Base-by-base conservation (phyloP, 1,140 invertebrate genomes). In the Uloborus diversus region DNA sequence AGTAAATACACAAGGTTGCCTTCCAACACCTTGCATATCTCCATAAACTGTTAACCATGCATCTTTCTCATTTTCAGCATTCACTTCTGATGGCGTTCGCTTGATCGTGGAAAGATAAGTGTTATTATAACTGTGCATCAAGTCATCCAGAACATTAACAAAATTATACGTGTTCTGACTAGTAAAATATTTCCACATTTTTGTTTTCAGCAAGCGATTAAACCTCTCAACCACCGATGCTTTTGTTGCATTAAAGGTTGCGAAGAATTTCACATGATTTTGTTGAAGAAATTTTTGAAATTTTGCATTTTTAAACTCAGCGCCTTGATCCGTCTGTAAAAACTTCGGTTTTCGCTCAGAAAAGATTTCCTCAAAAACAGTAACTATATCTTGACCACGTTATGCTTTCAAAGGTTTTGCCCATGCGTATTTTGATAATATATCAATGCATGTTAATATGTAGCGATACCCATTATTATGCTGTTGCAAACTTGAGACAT, bases 191-290 rank as follows among this genome's bases (percentile, higher is more conserved):
- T 84, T 85, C 80, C 83, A 89, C 80, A 89, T 85, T 82, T 84
- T 86, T 23, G 65, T 81, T 85, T 88, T 89, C 57, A 89, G 75
- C 30, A 87, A 89, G 79, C 86, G 81, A 83, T 87, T 88, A 61
- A 88, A 87, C 73, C 88, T 56, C 84, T 89, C 88, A 35, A 86
- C 85, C 56, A 88, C 85, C n/a, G 85, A 84, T 20, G 86, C 87
- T 85, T 89, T 90, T 57, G 85, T 84, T 42, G 81, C 82, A 65
- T 83, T 85, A 83, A 84, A 87, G 27, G 86, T 87, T 2, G 82
- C 86, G 81, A 87, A 89, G 79, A 87, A 83, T 80, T 88, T 85
- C 47, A 89, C 86, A 23, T 83, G 80, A 84, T 84, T 30, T 85
- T 66, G 20, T 66, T 82, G 78, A 82, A 87, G 80, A 37, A 86